Evolutionary conservation across 2,797 vertebrate species (phyloP).

Genomic region (Peromyscus attwateri): DNA sequence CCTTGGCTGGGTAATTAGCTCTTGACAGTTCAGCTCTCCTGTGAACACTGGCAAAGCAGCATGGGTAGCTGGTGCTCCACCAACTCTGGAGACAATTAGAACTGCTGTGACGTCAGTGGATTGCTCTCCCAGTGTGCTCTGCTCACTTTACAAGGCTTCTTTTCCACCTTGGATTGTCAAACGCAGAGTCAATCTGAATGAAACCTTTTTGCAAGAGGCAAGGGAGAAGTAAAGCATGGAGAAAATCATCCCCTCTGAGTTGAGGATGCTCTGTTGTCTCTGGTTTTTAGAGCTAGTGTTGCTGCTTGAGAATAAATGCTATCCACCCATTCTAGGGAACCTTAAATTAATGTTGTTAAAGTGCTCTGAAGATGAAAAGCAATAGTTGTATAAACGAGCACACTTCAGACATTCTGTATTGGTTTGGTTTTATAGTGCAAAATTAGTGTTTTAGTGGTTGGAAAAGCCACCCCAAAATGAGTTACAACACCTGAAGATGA

Average conservation of each 20-base stretch:
- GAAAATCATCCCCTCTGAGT: background rate
- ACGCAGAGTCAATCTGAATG: conserved; percentile 32
- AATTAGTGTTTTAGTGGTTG: conserved; percentile 68
- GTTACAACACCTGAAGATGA: conserved; percentile 65
- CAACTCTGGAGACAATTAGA: conserved; percentile 1
- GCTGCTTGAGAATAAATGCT: background rate
- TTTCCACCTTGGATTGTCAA: conserved; percentile 4
- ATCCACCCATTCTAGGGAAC: conserved; percentile 48
- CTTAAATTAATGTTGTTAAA: conserved; percentile 51
- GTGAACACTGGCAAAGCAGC: background rate
- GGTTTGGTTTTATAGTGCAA: conserved; percentile 74
- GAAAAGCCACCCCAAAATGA: conserved; percentile 66
- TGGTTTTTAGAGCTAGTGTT: background rate
- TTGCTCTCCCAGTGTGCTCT: background rate
- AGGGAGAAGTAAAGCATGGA: conserved; percentile 41
- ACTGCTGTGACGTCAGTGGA: background rate
- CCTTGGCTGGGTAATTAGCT: conserved; percentile 37
- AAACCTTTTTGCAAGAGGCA: background rate
- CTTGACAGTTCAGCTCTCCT: conserved; percentile 2
- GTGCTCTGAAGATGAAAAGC: conserved; percentile 63
- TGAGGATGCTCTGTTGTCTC: background rate
- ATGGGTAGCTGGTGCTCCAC: background rate
- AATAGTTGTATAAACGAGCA: conserved; percentile 63
- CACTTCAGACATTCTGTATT: conserved; percentile 69
- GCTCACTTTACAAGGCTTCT: background rate